phyloP scores from a whole-genome alignment of 2,797 vertebrate genomes.

The Glyptemys insculpta region DNA sequence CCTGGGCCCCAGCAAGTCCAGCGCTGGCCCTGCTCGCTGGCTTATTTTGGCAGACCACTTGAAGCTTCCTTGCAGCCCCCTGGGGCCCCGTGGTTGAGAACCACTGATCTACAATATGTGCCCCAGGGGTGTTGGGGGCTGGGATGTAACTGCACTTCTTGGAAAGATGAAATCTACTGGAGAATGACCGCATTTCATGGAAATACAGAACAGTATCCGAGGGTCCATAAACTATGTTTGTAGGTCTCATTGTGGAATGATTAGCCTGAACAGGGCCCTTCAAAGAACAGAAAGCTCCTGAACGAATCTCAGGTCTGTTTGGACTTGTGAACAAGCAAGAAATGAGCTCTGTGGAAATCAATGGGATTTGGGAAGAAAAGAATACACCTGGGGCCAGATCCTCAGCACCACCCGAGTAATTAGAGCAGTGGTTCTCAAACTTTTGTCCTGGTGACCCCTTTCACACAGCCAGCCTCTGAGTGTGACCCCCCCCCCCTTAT shows the following conservation, averaged over 20 bases:
- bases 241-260: neutral
- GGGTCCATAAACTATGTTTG: neutral
- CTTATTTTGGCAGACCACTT: too few species aligned
- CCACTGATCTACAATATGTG: neutral
- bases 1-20: too few species aligned
- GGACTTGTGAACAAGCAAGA: rapidly evolving
- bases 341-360: neutral
- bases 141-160: neutral
- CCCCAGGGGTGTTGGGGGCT: neutral
- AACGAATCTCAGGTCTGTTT: rapidly evolving
- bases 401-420: neutral
- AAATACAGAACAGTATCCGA: neutral
- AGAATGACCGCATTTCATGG: rapidly evolving
- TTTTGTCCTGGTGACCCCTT: too few species aligned
- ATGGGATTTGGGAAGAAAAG: neutral
- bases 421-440: neutral
- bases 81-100: too few species aligned
- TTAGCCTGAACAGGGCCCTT: neutral
- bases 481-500: too few species aligned
- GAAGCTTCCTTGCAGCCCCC: too few species aligned
- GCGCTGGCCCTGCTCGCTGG: too few species aligned
- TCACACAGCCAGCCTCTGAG: too few species aligned
- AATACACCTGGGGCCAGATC: rapidly evolving
- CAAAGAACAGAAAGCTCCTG: neutral
- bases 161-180: neutral